Evolutionary conservation across 2,797 vertebrate species (phyloP).

Genomic region (Otolemur crassicaudatus): DNA sequence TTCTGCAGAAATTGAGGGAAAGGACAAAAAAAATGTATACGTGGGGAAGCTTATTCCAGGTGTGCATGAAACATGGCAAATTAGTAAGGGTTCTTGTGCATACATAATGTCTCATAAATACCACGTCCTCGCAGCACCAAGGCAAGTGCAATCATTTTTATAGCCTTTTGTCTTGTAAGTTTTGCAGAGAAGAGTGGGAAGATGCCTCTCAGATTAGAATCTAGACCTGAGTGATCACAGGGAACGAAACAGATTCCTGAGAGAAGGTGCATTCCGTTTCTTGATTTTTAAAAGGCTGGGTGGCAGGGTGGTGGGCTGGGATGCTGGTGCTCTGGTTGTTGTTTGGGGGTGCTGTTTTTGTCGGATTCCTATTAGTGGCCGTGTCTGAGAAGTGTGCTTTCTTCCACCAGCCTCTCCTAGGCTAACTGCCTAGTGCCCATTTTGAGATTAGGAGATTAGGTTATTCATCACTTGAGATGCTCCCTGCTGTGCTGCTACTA

Average conservation of each 20-base stretch:
- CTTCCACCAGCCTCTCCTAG: slow-evolving; percentile 86
- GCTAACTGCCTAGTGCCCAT: slow-evolving; percentile 91
- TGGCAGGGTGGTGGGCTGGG: slow-evolving; percentile 35
- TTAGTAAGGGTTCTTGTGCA: slow-evolving; percentile 84
- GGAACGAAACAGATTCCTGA: background rate
- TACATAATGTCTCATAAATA: slow-evolving; percentile 84
- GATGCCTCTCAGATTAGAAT: slow-evolving; percentile 78
- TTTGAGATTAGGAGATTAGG: slow-evolving; percentile 99
- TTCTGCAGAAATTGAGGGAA: slow-evolving; percentile 63
- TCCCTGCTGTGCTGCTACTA: slow-evolving; percentile 93
- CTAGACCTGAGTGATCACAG: slow-evolving; percentile 59
- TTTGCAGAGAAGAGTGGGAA: slow-evolving; percentile 78
- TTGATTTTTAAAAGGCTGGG: slow-evolving; percentile 63
- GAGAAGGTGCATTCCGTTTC: slow-evolving; percentile 60
- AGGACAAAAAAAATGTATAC: background rate
- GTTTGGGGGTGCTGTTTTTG: slow-evolving; percentile 33
- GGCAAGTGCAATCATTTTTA: slow-evolving; percentile 79
- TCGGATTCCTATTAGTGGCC: slow-evolving; percentile 64
- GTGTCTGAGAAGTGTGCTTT: slow-evolving; percentile 79
- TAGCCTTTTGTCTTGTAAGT: slow-evolving; percentile 87
- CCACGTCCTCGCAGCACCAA: slow-evolving; percentile 76
- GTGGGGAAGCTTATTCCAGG: slow-evolving; percentile 83
- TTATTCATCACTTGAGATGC: slow-evolving; percentile 96
- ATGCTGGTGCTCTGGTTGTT: slow-evolving; percentile 41
- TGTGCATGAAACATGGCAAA: slow-evolving; percentile 81